Percentiles rank a stretch among this genome's conserved stretches.
These are phyloP conservation scores for Lepidochrysops patricia DNA, from an alignment of 2,888 invertebrate species.

Conservation along the genomic window DNA sequence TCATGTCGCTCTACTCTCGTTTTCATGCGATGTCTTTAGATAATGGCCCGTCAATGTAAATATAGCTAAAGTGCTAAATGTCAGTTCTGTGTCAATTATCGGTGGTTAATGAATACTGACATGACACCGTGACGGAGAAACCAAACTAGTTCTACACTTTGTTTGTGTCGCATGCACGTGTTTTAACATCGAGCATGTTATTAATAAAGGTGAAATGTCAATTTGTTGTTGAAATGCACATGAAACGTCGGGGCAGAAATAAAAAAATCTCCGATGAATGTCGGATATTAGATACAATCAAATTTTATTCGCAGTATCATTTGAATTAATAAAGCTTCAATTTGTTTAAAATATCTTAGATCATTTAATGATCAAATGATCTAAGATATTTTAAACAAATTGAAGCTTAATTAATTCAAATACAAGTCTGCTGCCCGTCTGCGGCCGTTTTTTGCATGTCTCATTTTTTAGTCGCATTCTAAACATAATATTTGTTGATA, in stretches of 20 bases:
- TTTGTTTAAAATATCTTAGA: too few species aligned
- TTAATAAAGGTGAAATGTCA: too few species aligned
- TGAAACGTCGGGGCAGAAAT: too few species aligned
- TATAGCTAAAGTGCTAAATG: constrained; percentile 5
- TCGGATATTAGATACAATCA: too few species aligned
- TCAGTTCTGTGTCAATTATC: not conserved
- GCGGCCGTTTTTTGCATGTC: not conserved
- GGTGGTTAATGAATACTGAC: not conserved
- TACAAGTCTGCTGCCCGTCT: not conserved
- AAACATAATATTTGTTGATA: not conserved
- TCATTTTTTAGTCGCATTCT: not conserved
- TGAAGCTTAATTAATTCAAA: not conserved
- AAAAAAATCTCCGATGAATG: too few species aligned
- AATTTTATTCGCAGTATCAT: too few species aligned
- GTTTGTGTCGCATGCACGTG: not conserved
- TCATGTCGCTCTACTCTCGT: not conserved
- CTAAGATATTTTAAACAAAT: not conserved
- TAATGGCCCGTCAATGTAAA: not conserved
- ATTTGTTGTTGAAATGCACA: too few species aligned
- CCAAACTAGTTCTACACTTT: not conserved
- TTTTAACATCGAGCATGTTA: too few species aligned
- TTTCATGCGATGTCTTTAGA: not conserved
- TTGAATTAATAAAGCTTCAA: too few species aligned
- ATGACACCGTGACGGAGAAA: not conserved
- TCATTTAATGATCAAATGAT: too few species aligned